Conservation (phyloP, 2,888 invertebrate species). For the Physocephala rufipes region DNA sequence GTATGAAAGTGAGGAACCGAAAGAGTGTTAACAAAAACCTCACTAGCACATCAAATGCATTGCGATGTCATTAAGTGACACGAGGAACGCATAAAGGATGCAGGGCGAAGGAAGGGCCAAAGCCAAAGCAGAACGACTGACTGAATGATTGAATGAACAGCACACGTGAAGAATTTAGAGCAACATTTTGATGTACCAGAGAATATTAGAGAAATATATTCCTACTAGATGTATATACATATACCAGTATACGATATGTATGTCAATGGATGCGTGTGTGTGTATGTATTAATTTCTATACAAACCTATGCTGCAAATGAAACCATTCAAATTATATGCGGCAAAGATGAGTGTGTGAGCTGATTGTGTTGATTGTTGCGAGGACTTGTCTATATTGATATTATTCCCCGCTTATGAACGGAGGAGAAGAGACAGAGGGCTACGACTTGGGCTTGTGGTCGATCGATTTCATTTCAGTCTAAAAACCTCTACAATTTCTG, state of each 20-base stretch:
- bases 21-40: too few species aligned
- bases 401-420: neutral
- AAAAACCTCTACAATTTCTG: conserved; percentile 4
- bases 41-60: neutral
- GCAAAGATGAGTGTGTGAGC: conserved; percentile 39
- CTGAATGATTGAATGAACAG: conserved; percentile 41
- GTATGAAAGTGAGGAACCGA: too few species aligned
- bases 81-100: too few species aligned
- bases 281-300: conserved; percentile 7
- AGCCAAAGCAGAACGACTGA: neutral
- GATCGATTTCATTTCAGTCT: conserved; percentile 23
- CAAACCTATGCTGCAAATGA: too few species aligned
- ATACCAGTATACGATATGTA: too few species aligned
- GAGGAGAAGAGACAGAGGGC: neutral
- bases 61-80: too few species aligned
- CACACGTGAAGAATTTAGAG: conserved; percentile 57
- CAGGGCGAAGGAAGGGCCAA: neutral
- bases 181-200: conserved; percentile 32
- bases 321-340: conserved; percentile 41
- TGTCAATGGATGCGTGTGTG: neutral
- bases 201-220: conserved; percentile 1
- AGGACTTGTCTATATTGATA: neutral
- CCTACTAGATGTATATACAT: neutral
- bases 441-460: conserved; percentile 15
- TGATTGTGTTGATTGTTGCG: conserved; percentile 27